phyloP scores from a whole-genome alignment of 2,888 invertebrate species.

The Platypus cylindrus region DNA sequence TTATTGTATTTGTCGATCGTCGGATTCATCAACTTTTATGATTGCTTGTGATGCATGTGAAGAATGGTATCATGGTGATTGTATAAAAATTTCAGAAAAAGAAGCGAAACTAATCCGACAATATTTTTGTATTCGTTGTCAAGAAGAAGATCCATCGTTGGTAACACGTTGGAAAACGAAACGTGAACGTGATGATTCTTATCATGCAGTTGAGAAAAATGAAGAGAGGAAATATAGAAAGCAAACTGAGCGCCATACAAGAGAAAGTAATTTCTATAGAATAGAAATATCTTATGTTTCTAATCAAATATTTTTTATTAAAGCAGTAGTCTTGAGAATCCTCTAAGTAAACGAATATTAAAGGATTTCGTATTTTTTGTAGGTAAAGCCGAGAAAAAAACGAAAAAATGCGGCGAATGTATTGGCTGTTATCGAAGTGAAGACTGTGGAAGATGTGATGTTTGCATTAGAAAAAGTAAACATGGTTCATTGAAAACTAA shows the following conservation, averaged over 20 bases:
- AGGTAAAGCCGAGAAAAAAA: slow-evolving; percentile 34
- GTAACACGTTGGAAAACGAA: slow-evolving; percentile 41
- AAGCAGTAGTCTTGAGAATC: no score
- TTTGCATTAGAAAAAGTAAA: slow-evolving; percentile 37
- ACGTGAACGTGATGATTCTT: slow-evolving; percentile 25
- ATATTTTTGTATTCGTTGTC: slow-evolving; percentile 80
- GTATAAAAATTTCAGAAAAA: slow-evolving; percentile 86
- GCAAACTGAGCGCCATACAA: slow-evolving; percentile 23
- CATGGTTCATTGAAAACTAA: slow-evolving; percentile 25
- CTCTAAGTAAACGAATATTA: no score
- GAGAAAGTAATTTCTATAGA: slow-evolving; percentile 5
- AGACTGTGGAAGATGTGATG: slow-evolving; percentile 60
- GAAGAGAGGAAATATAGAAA: slow-evolving; percentile 28
- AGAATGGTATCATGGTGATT: slow-evolving; percentile 98
- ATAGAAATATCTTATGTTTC: not conserved
- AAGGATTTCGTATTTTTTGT: not conserved
- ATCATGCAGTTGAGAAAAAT: slow-evolving; percentile 15
- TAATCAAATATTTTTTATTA: not conserved
- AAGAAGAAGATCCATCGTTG: slow-evolving; percentile 69
- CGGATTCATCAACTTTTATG: slow-evolving; percentile 92
- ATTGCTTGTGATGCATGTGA: slow-evolving; percentile 96
- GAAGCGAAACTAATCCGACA: slow-evolving; percentile 89
- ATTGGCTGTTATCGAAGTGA: slow-evolving; percentile 56
- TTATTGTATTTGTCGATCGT: slow-evolving; percentile 89
- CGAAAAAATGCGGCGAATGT: slow-evolving; percentile 60